Evolutionary conservation across 2,888 invertebrate genomes (phyloP).

Genomic region (Drosophila subquinaria): DNA sequence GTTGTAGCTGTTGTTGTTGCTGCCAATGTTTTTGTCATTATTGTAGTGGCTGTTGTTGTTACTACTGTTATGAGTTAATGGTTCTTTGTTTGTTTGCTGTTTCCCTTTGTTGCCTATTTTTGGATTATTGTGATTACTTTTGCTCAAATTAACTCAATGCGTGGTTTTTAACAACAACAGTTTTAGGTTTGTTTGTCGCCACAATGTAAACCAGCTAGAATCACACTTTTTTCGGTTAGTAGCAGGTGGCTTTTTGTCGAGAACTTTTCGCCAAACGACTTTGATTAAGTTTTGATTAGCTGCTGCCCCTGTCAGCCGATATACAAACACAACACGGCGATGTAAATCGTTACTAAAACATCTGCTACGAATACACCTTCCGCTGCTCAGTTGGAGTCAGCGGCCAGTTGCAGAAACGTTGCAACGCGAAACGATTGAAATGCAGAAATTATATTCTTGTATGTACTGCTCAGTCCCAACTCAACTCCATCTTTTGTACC

Average conservation of each 20-base stretch:
- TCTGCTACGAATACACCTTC: conserved; percentile 26
- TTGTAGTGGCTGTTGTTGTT: background rate
- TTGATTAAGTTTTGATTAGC: conserved; percentile 78
- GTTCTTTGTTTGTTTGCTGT: conserved; percentile 66
- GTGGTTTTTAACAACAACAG: conserved; percentile 14
- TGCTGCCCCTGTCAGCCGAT: conserved; percentile 18
- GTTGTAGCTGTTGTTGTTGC: conserved; percentile 20
- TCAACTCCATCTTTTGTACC: background rate
- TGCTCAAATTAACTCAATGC: conserved; percentile 75
- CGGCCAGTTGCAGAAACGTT: conserved; percentile 7
- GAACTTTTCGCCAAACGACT: conserved; percentile 63
- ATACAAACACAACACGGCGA: conserved; percentile 22
- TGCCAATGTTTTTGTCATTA: conserved; percentile 3
- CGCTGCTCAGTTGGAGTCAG: background rate
- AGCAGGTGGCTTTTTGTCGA: conserved; percentile 31
- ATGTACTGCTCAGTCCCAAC: conserved; percentile 2
- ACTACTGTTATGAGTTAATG: conserved; percentile 76
- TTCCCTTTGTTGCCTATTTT: conserved; percentile 62
- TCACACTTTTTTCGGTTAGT: background rate
- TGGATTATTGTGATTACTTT: conserved; percentile 79
- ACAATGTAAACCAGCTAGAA: conserved; percentile 18
- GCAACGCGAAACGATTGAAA: conserved; percentile 55
- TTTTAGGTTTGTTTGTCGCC: conserved; percentile 8
- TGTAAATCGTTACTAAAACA: conserved; percentile 29
- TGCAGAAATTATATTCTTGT: conserved; percentile 52